Base-by-base conservation (phyloP, 2,888 invertebrate species). In the Sinodicranocentrus sp. region DNA sequence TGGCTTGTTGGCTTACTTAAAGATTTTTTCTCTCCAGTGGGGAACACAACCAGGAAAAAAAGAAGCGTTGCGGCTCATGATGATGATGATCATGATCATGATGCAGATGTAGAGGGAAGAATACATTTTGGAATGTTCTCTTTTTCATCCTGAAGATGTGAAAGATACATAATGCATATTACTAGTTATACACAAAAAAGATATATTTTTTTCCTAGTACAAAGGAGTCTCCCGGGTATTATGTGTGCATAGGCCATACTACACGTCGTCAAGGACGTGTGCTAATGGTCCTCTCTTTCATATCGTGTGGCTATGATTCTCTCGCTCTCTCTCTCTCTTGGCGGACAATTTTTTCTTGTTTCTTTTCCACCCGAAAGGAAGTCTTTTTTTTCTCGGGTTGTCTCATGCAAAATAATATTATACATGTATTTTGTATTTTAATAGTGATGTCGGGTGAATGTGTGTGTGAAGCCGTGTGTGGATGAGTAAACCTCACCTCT, bases 231-330 rank as follows among this genome's bases (percentile, higher is more conserved):
- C 77, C 26, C 76, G 71, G 77, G 83, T 54, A 77, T 77, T 83
- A 17, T 48, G 26, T 52, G 70, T 70, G 28, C 70, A 70, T 25
- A 70, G 70, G 70, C 77, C 76, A 70, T 76, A 67, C 48, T 63
- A 72, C 77, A 57, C 72, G 77, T 77, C 83, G 72, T 77, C 83
- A 77, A 77, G 70, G 70, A 70, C 70, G 70, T 70, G 70, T 70
- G 70, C 70, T 70, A 70, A 70, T 70, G 70, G 70, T 67, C 67
- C 44, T 25, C 23, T 67, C 15, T 65, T 17, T 39, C 39, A 39
- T 8, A 39, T 13, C 39, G 13, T 39, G n/a, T n/a, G n/a, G n/a
- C n/a, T n/a, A n/a, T n/a, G n/a, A n/a, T n/a, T 48, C 23, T 54
- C 54, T 54, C 21, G 6, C 54, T 54, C 54, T 21, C 21, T 15